Conservation (phyloP, 2,113 vertebrate genomes). For the Canis aureus region DNA sequence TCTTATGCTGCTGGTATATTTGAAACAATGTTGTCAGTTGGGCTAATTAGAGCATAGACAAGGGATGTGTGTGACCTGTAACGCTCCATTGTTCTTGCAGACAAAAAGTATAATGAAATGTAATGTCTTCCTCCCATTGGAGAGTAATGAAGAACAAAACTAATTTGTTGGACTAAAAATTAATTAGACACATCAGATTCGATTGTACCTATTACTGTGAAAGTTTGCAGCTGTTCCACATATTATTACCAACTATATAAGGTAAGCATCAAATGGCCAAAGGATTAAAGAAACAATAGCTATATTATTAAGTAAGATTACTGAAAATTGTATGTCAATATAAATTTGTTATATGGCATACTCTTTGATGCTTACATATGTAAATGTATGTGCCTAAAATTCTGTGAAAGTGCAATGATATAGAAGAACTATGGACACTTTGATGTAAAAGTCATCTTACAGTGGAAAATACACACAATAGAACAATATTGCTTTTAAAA, state of each 20-base stretch:
- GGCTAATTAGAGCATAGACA: conserved; percentile 87
- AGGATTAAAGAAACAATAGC: conserved; percentile 74
- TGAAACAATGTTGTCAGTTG: conserved; percentile 85
- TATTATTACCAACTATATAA: conserved; percentile 79
- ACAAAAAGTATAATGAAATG: conserved; percentile 90
- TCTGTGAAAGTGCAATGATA: neutral
- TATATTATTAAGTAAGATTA: conserved; percentile 56
- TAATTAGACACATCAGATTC: conserved; percentile 90
- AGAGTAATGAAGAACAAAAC: conserved; percentile 90
- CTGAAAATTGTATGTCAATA: neutral
- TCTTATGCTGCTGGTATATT: conserved; percentile 82
- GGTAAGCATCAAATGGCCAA: conserved; percentile 74
- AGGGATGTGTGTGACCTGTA: conserved; percentile 82
- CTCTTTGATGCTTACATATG: neutral
- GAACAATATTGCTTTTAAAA: neutral
- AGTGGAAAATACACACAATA: neutral
- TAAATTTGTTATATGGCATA: neutral
- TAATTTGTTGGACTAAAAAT: conserved; percentile 90
- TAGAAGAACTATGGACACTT: neutral
- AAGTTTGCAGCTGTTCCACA: conserved; percentile 86
- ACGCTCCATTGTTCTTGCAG: conserved; percentile 85
- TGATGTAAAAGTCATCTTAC: neutral
- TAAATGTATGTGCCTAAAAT: neutral
- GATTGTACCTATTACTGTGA: conserved; percentile 88
- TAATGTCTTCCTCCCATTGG: conserved; percentile 88